Percentiles rank a stretch among this genome's conserved stretches.
phyloP scores from a whole-genome alignment of 2,888 invertebrate genomes.

The Ochropleura leucogaster region DNA sequence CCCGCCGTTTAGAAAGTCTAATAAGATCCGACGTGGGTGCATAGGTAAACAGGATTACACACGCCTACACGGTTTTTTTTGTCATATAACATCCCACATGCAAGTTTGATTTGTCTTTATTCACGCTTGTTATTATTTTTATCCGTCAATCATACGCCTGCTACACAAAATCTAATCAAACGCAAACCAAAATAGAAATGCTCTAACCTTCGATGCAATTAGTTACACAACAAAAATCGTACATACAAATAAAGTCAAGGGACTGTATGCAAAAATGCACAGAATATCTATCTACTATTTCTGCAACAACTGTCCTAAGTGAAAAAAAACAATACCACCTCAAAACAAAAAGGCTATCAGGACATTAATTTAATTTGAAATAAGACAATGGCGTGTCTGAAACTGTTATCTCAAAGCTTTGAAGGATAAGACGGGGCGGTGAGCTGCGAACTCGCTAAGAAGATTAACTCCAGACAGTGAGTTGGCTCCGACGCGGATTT shows the following conservation, averaged over 20 bases:
- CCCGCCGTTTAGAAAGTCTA: constrained; percentile 84
- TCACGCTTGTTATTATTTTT: constrained; percentile 52
- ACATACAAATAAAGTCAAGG: constrained; percentile 52
- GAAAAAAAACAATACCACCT: constrained; percentile 24
- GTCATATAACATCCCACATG: constrained; percentile 72
- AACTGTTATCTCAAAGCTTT: constrained; percentile 66
- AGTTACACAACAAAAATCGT: constrained; percentile 32
- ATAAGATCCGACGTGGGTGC: constrained; percentile 79
- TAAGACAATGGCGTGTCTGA: constrained; percentile 56
- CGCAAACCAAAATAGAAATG: constrained; percentile 43
- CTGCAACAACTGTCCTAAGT: background rate
- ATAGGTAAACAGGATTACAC: constrained; percentile 83
- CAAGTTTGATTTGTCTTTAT: constrained; percentile 60
- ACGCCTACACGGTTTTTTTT: constrained; percentile 75
- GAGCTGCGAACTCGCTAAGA: constrained; percentile 69
- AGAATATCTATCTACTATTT: constrained; percentile 10
- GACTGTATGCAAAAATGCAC: constrained; percentile 23
- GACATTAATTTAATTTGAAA: constrained; percentile 38
- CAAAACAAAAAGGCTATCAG: constrained; percentile 15
- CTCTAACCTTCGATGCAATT: constrained; percentile 39
- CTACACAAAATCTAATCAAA: constrained; percentile 48
- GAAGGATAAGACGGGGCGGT: constrained; percentile 58
- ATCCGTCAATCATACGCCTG: constrained; percentile 53
- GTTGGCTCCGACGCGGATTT: constrained; percentile 68
- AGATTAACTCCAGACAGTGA: constrained; percentile 68